phyloP scores from a whole-genome alignment of 2,888 invertebrate species.

The Troilus luridus region DNA sequence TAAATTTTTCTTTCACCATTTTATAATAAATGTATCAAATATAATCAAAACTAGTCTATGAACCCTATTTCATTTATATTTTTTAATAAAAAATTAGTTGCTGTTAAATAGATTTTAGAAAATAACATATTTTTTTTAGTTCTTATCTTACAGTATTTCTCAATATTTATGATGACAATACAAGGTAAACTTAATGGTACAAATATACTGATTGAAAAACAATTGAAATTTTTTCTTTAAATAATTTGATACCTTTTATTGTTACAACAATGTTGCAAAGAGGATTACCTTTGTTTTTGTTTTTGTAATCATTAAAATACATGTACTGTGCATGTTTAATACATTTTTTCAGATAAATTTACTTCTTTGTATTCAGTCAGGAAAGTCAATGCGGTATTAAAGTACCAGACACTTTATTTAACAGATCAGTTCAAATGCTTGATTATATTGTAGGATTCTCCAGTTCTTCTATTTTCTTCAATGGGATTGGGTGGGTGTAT shows the following conservation, averaged over 20 bases:
- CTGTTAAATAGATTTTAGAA: background rate
- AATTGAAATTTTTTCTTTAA: background rate
- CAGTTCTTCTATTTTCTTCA: too few species aligned
- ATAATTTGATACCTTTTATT: background rate
- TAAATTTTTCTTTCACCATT: background rate
- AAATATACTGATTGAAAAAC: background rate
- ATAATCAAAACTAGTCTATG: background rate
- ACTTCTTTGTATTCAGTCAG: too few species aligned
- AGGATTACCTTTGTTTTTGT: background rate
- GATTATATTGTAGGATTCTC: too few species aligned
- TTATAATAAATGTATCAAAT: background rate
- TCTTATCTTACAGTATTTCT: background rate
- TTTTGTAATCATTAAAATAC: background rate
- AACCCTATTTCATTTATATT: background rate
- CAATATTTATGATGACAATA: background rate
- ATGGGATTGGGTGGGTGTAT: too few species aligned
- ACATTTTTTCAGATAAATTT: too few species aligned
- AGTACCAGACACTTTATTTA: too few species aligned
- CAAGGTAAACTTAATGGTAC: background rate
- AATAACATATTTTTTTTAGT: background rate
- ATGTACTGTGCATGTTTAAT: too few species aligned
- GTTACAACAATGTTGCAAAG: background rate
- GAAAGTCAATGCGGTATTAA: too few species aligned
- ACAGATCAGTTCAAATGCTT: too few species aligned
- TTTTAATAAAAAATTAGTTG: background rate